Percentiles rank a stretch among this genome's conserved stretches.
phyloP scores from a whole-genome alignment of 2,797 vertebrate genomes.

The Poeciliopsis gracilis region DNA sequence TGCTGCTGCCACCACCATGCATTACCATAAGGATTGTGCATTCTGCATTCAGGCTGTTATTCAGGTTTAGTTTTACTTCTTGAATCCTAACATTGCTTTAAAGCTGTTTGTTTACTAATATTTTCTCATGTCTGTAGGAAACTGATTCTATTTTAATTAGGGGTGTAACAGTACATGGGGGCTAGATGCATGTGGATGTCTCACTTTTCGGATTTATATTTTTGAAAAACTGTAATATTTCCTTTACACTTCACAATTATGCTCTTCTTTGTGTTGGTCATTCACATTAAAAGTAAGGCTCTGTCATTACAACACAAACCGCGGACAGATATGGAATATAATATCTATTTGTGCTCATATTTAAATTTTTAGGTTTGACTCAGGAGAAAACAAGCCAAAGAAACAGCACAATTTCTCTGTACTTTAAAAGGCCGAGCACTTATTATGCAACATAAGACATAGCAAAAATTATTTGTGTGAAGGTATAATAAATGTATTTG shows the following conservation, averaged over 20 bases:
- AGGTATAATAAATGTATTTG: not conserved
- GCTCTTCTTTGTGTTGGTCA: not conserved
- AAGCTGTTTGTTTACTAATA: not conserved
- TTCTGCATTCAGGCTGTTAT: not conserved
- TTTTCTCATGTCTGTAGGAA: not conserved
- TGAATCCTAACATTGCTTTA: not conserved
- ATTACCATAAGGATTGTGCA: not conserved
- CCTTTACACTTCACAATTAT: not conserved
- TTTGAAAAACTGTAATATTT: not conserved
- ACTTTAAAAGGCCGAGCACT: not conserved
- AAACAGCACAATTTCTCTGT: not conserved
- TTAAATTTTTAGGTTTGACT: not conserved
- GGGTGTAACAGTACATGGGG: not conserved
- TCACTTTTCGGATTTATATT: not conserved
- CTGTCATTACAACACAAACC: not conserved
- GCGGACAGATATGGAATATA: not conserved
- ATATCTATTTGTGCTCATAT: not conserved
- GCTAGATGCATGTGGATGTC: not conserved
- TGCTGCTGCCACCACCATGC: not conserved
- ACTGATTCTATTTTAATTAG: not conserved
- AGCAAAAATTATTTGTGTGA: not conserved
- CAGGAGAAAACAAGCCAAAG: not conserved
- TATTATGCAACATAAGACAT: not conserved
- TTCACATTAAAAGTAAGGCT: not conserved
- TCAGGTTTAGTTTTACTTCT: not conserved